Conservation (phyloP, 2,797 vertebrate species). For the Pogoniulus pusillus region DNA sequence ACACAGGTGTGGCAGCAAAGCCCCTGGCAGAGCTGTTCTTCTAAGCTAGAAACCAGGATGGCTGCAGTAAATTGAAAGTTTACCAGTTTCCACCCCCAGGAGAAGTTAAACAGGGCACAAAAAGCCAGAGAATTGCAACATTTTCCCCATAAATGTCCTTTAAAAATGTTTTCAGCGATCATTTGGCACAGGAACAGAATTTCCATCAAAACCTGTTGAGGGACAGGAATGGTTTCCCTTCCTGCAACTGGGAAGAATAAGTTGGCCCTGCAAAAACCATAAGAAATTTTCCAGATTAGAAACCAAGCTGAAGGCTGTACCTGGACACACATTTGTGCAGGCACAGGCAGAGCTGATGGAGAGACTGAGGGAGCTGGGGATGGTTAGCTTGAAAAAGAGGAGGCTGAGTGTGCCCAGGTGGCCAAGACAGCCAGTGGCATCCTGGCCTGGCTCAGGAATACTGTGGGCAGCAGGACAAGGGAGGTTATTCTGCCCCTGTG, state of each 20-base stretch:
- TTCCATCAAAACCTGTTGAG: conserved; percentile 61
- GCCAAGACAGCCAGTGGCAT: too few relatives aligned
- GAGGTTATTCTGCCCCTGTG: too few relatives aligned
- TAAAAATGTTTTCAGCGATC: conserved; percentile 52
- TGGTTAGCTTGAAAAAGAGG: too few relatives aligned
- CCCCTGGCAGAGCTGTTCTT: neutral
- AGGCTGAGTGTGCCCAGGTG: too few relatives aligned
- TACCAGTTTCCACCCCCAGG: conserved; percentile 47
- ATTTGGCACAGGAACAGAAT: neutral
- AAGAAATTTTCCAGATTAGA: conserved; percentile 35
- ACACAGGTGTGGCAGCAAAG: neutral
- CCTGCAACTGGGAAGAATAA: conserved; percentile 11
- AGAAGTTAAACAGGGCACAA: conserved; percentile 12
- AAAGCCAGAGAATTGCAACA: conserved; percentile 55
- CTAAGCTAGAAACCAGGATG: conserved; percentile 39
- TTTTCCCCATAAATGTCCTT: conserved; percentile 40
- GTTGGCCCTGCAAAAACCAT: conserved; percentile 49
- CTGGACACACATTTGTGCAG: neutral
- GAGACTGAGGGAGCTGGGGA: too few relatives aligned
- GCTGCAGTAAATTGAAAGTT: conserved; percentile 50
- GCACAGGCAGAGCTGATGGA: neutral
- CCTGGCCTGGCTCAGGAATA: too few relatives aligned
- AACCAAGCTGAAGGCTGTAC: neutral
- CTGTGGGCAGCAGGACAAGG: too few relatives aligned
- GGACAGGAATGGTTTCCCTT: conserved; percentile 43